A percentile compares a stretch with the other conserved stretches of the same genome.
Evolutionary conservation across 1,140 invertebrate species (phyloP).

Genomic region (Drosophila teissieri): DNA sequence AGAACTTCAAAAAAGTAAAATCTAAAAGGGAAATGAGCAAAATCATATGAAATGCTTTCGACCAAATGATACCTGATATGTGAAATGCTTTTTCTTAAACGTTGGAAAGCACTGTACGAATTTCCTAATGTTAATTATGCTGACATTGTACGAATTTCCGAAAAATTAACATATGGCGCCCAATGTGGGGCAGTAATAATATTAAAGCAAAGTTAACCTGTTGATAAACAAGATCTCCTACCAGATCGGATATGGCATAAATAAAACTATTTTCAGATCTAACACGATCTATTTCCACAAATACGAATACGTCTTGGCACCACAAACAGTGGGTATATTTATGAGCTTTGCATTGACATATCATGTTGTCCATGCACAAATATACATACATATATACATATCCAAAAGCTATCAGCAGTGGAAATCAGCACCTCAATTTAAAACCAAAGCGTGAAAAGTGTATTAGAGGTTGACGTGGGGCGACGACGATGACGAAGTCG

Average conservation of each 20-base stretch:
- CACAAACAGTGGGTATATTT: conserved; percentile 18
- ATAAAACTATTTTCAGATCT: conserved; percentile 17
- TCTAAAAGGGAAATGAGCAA: conserved; percentile 31
- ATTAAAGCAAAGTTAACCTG: conserved; percentile 4
- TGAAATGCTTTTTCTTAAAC: not conserved
- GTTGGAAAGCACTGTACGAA: no score
- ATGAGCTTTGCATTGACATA: conserved; percentile 18
- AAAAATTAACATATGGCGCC: not conserved
- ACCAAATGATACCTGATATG: conserved; percentile 4
- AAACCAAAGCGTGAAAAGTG: conserved; percentile 79
- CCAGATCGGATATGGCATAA: not conserved
- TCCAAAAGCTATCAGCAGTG: conserved; percentile 56
- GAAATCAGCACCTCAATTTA: conserved; percentile 79
- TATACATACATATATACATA: not conserved
- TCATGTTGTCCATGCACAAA: not conserved
- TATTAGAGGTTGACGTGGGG: conserved; percentile 63
- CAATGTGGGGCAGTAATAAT: not conserved
- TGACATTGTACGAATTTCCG: not conserved
- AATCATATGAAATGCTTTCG: conserved; percentile 3
- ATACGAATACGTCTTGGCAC: conserved; percentile 23
- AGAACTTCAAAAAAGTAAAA: conserved; percentile 71
- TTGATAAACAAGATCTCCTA: conserved; percentile 22
- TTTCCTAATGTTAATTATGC: no score
- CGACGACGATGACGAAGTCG: conserved; percentile 31
- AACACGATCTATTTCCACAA: conserved; percentile 34